Evolutionary conservation across 2,113 vertebrate genomes (phyloP).

Genomic region (Rafetus swinhoei): DNA sequence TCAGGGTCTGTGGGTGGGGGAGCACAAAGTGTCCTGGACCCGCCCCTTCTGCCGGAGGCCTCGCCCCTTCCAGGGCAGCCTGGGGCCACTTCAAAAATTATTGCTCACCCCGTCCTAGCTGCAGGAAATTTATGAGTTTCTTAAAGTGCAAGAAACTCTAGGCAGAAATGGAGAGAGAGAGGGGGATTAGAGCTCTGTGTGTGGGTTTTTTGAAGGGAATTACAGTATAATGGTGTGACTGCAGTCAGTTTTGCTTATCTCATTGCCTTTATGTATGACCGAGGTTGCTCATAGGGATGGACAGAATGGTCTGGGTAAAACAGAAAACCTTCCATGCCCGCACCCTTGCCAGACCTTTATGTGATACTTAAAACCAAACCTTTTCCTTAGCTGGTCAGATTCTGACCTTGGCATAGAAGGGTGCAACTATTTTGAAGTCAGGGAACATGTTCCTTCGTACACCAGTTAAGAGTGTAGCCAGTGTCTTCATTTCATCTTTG

Average conservation of each 20-base stretch:
- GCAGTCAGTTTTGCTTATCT: background rate
- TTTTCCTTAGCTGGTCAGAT: background rate
- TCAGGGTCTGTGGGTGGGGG: too few species aligned
- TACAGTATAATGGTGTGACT: background rate
- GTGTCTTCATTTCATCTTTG: background rate
- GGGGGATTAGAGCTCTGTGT: background rate
- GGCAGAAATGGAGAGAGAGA: background rate
- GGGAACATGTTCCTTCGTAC: background rate
- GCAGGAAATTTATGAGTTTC: too few species aligned
- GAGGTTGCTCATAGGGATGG: slow-evolving; percentile 5
- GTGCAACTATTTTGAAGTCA: background rate
- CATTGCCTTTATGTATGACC: background rate
- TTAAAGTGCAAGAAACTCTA: background rate
- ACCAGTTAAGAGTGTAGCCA: background rate
- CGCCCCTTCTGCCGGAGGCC: too few species aligned
- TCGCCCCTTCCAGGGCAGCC: too few species aligned
- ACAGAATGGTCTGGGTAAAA: slow-evolving; percentile 14
- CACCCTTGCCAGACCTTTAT: background rate
- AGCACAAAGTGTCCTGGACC: too few species aligned
- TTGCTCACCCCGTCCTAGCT: too few species aligned
- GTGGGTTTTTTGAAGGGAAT: background rate
- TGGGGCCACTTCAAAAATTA: too few species aligned
- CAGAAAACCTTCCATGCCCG: background rate
- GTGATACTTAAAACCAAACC: background rate
- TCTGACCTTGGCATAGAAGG: background rate